A percentile compares a stretch with the other conserved stretches of the same genome.
These are phyloP conservation scores for Aphis gossypii DNA, from an alignment of 1,140 invertebrate species.

Conservation along the genomic window DNA sequence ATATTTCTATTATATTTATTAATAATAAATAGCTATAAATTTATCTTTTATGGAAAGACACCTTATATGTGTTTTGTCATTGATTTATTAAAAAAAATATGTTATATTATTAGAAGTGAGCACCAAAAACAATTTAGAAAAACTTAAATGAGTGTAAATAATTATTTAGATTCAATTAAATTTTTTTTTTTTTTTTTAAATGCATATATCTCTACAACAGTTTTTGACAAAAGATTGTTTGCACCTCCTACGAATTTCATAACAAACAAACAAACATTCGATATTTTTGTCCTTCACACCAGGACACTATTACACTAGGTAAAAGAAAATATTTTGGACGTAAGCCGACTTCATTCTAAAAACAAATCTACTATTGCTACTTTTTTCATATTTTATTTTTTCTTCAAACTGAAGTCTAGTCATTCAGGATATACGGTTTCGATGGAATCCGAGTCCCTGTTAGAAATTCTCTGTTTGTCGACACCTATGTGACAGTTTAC, in stretches of 20 bases:
- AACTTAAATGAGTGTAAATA: too few relatives aligned
- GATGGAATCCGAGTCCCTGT: not conserved
- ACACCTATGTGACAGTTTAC: conserved; percentile 14
- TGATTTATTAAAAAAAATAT: too few relatives aligned
- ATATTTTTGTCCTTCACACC: conserved; percentile 5
- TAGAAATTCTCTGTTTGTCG: not conserved
- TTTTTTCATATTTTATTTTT: not conserved
- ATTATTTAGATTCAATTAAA: not conserved
- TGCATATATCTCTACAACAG: not conserved
- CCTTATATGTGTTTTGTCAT: not conserved
- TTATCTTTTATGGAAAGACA: not conserved
- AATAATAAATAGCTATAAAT: not conserved
- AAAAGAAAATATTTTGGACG: conserved; percentile 15
- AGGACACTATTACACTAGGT: not conserved
- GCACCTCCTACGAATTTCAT: not conserved
- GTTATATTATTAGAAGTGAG: too few relatives aligned
- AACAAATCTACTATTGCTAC: not conserved
- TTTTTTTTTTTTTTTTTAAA: not conserved
- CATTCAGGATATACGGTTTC: not conserved
- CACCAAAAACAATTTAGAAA: too few relatives aligned
- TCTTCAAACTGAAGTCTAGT: not conserved
- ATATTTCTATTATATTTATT: not conserved
- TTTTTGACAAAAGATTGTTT: not conserved
- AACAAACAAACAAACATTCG: conserved; percentile 9
- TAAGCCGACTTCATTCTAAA: conserved; percentile 32